A percentile compares a stretch with the other conserved stretches of the same genome.
Conservation (phyloP, 2,888 invertebrate species). For the Andrena hattorfiana region DNA sequence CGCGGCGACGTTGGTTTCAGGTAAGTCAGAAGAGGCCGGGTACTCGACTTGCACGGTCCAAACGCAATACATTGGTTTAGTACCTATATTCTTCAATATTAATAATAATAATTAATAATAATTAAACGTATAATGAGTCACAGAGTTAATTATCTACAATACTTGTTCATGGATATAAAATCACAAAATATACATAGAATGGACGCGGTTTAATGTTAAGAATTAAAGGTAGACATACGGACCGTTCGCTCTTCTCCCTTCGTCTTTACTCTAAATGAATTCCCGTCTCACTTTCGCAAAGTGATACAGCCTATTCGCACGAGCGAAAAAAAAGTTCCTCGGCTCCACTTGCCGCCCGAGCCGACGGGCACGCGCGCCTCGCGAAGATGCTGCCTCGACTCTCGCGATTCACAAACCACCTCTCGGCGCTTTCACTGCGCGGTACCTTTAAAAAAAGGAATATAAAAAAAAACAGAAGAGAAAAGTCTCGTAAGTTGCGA, state of each 20-base stretch:
- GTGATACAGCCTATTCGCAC: constrained; percentile 41
- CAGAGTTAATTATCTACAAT: constrained; percentile 84
- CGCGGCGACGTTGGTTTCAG: not conserved
- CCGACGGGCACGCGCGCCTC: constrained; percentile 10
- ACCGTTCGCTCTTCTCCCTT: constrained; percentile 29
- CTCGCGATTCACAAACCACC: constrained; percentile 12
- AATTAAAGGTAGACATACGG: constrained; percentile 58
- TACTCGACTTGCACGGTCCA: constrained; percentile 40
- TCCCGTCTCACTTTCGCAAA: constrained; percentile 55
- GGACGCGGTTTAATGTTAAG: constrained; percentile 72
- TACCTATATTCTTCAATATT: constrained; percentile 79
- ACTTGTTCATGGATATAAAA: constrained; percentile 84
- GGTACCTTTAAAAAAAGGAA: constrained; percentile 3
- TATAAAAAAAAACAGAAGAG: constrained; percentile 26
- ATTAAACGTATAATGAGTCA: constrained; percentile 81
- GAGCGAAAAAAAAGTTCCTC: constrained; percentile 34
- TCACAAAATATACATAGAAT: constrained; percentile 85
- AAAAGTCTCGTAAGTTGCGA: not conserved
- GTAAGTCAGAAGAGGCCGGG: constrained; percentile 19
- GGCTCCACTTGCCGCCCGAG: constrained; percentile 12
- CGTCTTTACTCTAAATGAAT: constrained; percentile 48
- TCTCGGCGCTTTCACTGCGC: constrained; percentile 4
- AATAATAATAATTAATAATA: constrained; percentile 77
- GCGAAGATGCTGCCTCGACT: constrained; percentile 38
- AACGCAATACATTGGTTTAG: constrained; percentile 79